These are phyloP conservation scores for Pomatostomus ruficeps DNA, from an alignment of 2,113 vertebrate genomes.

Conservation along the genomic window DNA sequence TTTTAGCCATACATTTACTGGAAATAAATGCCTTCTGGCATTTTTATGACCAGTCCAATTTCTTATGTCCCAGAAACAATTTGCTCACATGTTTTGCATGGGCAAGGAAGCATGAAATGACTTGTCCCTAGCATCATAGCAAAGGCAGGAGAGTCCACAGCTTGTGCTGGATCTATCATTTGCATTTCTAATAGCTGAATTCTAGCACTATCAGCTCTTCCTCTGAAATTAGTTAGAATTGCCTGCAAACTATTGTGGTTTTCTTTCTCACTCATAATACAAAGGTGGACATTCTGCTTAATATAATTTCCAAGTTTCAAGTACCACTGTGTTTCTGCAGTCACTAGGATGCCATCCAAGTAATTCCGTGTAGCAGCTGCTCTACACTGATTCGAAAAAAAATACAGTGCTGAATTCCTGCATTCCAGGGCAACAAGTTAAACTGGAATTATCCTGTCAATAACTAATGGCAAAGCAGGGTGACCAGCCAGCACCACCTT, in stretches of 20 bases:
- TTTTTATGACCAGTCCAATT: background rate
- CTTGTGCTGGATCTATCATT: background rate
- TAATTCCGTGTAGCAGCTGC: background rate
- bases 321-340: background rate
- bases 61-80: slow-evolving; percentile 25
- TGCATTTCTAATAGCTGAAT: background rate
- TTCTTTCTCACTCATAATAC: background rate
- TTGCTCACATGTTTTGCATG: background rate
- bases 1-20: background rate
- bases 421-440: background rate
- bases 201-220: background rate
- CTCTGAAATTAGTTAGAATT: background rate
- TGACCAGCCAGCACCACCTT: background rate
- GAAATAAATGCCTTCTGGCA: slow-evolving; percentile 5
- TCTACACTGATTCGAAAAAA: background rate
- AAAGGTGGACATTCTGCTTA: background rate
- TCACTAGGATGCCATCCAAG: background rate
- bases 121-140: background rate
- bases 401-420: background rate
- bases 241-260: background rate
- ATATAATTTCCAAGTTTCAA: background rate
- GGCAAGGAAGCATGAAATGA: slow-evolving; percentile 16
- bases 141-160: background rate
- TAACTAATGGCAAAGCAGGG: background rate
- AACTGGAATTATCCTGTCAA: background rate